Evolutionary conservation across 2,888 invertebrate genomes (phyloP), one percentile per base, ranked within the genome.

Genomic region (Adineta ricciae): DNA sequence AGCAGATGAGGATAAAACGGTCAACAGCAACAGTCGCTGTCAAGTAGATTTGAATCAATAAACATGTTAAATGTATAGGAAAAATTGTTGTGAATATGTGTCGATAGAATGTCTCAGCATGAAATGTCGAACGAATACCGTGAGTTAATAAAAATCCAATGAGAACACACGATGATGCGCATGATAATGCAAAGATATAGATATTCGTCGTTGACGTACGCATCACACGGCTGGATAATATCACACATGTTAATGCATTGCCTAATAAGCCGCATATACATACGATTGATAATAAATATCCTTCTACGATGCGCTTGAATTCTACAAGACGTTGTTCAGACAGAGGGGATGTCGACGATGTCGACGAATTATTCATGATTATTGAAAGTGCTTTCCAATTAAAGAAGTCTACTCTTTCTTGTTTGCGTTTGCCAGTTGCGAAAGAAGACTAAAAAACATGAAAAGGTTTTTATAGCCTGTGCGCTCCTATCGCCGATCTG

Each of bases 241-340:
- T 78, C 3, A 78, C 41, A 78, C 78, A 78, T 41, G 78, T 78
- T 41, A 78, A 78, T 78, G 41, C 24, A 41, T 78, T 78, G 11
- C 78, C 78, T 41, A 38, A 78, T 78, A 78, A 41, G n/a, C 78
- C 78, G 41, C 38, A 78, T 78, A 78, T 41, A 78, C 78, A 78
- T 24, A 78, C 41, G 8, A 38, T 9, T 24, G 41, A 78, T 78
- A 78, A 41, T 78, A 78, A n/a, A 24, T 41, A 78, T 9, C 78
- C 78, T 41, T 78, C 78, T 7, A 78, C 41, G 41, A 78, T 78
- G n/a, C 78, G 78, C 24, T 78, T 78, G n/a, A 78, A 78, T n/a
- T 78, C 78, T 0, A 1, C 64, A 16, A 64, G 64, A 32, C 64
- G 64, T 64, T 64, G 64, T 11, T 64, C 64, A 32, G 32, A 64